Evolutionary conservation across 2,888 invertebrate species (phyloP).

Genomic region (Blastobasis lacticolella): DNA sequence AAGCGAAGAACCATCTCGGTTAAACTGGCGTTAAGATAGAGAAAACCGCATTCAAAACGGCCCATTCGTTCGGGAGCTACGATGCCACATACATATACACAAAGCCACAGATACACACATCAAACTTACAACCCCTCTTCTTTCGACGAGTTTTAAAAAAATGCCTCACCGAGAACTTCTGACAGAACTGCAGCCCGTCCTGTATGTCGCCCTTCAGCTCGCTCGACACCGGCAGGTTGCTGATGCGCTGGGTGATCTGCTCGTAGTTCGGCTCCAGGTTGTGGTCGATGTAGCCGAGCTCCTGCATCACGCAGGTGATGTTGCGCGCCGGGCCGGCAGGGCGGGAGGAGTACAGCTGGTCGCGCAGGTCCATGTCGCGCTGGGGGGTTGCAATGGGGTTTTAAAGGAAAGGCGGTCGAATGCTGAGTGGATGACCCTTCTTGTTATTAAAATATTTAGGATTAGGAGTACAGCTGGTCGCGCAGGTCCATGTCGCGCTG

Average conservation of each 20-base stretch:
- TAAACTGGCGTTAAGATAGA: too few relatives aligned
- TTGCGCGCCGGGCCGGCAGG: conserved; percentile 70
- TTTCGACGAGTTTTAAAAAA: neutral
- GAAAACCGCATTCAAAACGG: too few relatives aligned
- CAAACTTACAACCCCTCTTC: too few relatives aligned
- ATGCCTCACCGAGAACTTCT: conserved; percentile 77
- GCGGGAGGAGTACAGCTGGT: conserved; percentile 73
- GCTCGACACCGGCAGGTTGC: conserved; percentile 73
- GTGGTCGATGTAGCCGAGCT: conserved; percentile 78
- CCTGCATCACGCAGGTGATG: conserved; percentile 82
- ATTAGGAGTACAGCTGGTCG: too few relatives aligned
- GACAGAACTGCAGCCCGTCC: conserved; percentile 79
- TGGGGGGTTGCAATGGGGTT: conserved; percentile 23
- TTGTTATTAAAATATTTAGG: too few relatives aligned
- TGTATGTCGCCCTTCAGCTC: conserved; percentile 79
- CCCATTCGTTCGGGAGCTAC: too few relatives aligned
- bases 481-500: too few relatives aligned
- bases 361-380: conserved; percentile 76
- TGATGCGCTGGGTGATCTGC: conserved; percentile 76
- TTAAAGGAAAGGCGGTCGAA: too few relatives aligned
- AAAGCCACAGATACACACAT: too few relatives aligned
- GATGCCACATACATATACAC: too few relatives aligned
- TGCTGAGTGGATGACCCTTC: too few relatives aligned
- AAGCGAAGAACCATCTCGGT: too few relatives aligned
- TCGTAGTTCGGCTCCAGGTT: conserved; percentile 79